A percentile compares a stretch with the other conserved stretches of the same genome.
phyloP scores from a whole-genome alignment of 2,888 invertebrate genomes.

The Tineola bisselliella region DNA sequence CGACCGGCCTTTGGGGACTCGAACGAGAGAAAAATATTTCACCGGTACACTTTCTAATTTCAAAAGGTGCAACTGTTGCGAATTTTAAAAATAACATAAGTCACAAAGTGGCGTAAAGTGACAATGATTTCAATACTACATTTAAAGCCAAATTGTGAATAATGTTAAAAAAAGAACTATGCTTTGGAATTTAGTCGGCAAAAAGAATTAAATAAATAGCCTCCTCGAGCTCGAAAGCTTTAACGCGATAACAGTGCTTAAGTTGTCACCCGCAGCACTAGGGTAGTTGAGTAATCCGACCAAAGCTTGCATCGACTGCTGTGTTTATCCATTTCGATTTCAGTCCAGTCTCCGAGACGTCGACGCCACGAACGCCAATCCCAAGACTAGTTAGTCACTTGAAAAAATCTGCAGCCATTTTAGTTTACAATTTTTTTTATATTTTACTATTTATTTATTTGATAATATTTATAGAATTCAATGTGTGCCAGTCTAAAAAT shows the following conservation, averaged over 20 bases:
- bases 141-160: too few species aligned
- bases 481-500: too few species aligned
- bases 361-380: background rate
- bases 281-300: background rate
- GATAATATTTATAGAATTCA: too few species aligned
- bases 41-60: constrained; percentile 38
- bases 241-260: constrained; percentile 31
- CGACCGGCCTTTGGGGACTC: constrained; percentile 18
- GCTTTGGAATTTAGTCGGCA: too few species aligned
- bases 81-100: constrained; percentile 25
- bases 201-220: background rate
- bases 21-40: constrained; percentile 28
- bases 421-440: background rate
- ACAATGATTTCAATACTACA: too few species aligned
- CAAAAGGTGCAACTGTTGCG: constrained; percentile 45
- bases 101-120: background rate
- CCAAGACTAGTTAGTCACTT: background rate
- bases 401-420: background rate
- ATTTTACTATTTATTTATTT: too few species aligned
- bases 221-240: background rate
- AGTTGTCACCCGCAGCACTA: constrained; percentile 37
- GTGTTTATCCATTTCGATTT: constrained; percentile 5
- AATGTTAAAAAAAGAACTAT: too few species aligned
- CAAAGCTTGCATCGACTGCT: background rate
- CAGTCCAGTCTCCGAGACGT: background rate